phyloP scores from a whole-genome alignment of 2,113 vertebrate genomes.

The Stigmatopora nigra region DNA sequence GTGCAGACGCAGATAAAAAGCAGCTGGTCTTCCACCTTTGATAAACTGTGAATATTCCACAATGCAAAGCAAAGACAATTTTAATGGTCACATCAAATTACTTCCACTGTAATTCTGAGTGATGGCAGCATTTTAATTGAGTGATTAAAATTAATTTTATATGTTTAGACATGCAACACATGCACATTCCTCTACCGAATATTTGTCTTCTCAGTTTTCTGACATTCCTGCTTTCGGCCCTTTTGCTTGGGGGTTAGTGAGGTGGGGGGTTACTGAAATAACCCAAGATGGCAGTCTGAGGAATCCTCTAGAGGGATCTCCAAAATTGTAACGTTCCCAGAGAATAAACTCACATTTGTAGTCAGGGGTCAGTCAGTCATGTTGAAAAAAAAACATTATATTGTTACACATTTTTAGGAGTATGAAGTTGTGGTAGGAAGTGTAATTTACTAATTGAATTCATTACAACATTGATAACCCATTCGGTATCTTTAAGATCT shows the following conservation, averaged over 20 bases:
- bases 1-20: constrained; percentile 32
- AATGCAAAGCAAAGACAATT: constrained; percentile 29
- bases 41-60: constrained; percentile 5
- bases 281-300: constrained; percentile 18
- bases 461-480: not conserved
- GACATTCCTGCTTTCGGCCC: constrained; percentile 9
- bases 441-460: too few species aligned
- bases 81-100: constrained; percentile 30
- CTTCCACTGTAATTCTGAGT: constrained; percentile 12
- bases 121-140: constrained; percentile 22
- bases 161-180: constrained; percentile 23
- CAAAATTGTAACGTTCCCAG: constrained; percentile 24
- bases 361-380: not conserved
- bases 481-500: not conserved
- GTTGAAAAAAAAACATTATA: not conserved
- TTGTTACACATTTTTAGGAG: not conserved
- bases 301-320: constrained; percentile 19
- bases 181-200: constrained; percentile 31
- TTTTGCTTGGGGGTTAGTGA: constrained; percentile 7
- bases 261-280: constrained; percentile 32
- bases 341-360: constrained; percentile 14
- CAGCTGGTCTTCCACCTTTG: constrained; percentile 47
- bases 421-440: not conserved
- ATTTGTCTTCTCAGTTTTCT: constrained; percentile 34
- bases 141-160: constrained; percentile 18